phyloP scores from a whole-genome alignment of 2,113 vertebrate species.

The Actenoides lindsayi region DNA sequence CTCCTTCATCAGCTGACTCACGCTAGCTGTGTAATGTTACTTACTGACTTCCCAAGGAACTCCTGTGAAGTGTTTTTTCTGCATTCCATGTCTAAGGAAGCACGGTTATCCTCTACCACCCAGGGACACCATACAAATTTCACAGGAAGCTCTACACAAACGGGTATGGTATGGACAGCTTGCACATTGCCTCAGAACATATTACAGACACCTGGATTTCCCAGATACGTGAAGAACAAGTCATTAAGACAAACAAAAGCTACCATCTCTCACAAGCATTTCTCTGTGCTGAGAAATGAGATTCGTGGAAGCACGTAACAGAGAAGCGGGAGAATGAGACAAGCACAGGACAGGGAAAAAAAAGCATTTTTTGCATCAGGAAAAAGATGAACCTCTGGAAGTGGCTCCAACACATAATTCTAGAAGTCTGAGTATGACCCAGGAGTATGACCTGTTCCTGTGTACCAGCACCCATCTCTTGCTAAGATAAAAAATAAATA shows the following conservation, averaged over 20 bases:
- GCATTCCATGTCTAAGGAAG: background rate
- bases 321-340: background rate
- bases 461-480: background rate
- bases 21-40: background rate
- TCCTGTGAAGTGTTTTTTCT: background rate
- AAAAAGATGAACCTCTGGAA: background rate
- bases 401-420: background rate
- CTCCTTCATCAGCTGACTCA: background rate
- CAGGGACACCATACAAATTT: background rate
- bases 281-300: background rate
- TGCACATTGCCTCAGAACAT: background rate
- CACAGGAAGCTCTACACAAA: background rate
- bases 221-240: background rate
- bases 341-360: background rate
- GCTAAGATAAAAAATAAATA: background rate
- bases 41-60: background rate
- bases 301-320: background rate
- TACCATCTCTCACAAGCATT: background rate
- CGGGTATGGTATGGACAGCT: background rate
- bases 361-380: accelerated
- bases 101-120: background rate
- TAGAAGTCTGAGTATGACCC: background rate
- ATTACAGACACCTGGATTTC: background rate
- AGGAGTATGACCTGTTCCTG: background rate
- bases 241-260: background rate